Conservation (phyloP, 2,797 vertebrate genomes). For the Scomberomorus guttatus region DNA sequence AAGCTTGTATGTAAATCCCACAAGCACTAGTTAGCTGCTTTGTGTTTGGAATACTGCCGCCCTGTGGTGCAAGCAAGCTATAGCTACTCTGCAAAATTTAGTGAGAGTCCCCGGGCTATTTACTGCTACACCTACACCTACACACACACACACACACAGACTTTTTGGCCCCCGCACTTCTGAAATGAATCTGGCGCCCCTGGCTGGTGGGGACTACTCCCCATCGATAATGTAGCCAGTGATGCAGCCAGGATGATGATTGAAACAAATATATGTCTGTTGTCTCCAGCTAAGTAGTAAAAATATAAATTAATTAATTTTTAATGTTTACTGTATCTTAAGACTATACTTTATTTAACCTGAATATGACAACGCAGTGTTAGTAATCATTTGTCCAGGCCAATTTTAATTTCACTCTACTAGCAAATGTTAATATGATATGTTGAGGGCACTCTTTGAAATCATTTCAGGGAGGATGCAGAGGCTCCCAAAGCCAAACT, state of each 20-base stretch:
- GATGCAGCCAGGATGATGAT: slow-evolving; percentile 2
- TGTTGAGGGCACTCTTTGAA: slow-evolving; percentile 14
- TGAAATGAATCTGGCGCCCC: too few relatives aligned
- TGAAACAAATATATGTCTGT: slow-evolving; percentile 8
- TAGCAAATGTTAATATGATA: neutral
- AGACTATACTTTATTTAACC: neutral
- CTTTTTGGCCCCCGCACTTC: too few relatives aligned
- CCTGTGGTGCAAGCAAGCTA: too few relatives aligned
- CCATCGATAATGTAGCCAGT: slow-evolving; percentile 53
- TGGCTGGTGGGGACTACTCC: slow-evolving; percentile 10
- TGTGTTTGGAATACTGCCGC: too few relatives aligned
- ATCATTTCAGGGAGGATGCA: slow-evolving; percentile 89
- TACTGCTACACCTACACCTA: too few relatives aligned
- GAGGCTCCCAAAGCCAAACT: slow-evolving; percentile 94
- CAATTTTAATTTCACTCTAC: neutral
- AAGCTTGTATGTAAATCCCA: too few relatives aligned
- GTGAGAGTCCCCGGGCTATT: too few relatives aligned
- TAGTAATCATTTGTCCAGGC: neutral
- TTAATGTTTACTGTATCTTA: neutral
- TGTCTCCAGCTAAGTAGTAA: neutral
- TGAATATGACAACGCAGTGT: neutral
- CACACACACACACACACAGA: too few relatives aligned
- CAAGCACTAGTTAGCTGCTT: too few relatives aligned
- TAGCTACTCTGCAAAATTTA: too few relatives aligned
- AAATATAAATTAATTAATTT: neutral